Evolutionary conservation across 2,797 vertebrate species (phyloP).

Genomic region (Scleropages formosus): DNA sequence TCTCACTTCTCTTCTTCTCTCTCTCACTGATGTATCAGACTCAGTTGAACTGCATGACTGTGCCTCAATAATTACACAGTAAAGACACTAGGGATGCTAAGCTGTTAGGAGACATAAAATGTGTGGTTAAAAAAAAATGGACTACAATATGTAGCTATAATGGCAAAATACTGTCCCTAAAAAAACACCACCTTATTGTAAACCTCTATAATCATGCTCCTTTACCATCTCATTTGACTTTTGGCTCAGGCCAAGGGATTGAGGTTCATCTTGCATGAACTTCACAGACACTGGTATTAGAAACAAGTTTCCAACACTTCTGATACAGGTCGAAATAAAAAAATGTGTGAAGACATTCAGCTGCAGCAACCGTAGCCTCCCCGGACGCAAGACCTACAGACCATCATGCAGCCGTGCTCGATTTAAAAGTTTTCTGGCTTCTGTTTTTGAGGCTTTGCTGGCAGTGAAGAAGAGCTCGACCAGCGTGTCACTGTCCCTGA

Average conservation of each 20-base stretch:
- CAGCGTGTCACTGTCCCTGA: not conserved
- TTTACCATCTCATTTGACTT: not conserved
- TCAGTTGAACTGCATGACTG: slow-evolving; percentile 3
- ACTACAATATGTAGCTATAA: not conserved
- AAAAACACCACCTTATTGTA: not conserved
- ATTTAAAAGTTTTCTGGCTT: slow-evolving; percentile 12
- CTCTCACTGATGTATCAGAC: not conserved
- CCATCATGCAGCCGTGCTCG: not conserved
- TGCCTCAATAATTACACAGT: not conserved
- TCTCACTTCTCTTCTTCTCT: not conserved
- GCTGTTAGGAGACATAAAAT: not conserved
- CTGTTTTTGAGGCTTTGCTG: not conserved
- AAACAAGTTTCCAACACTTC: too few relatives aligned
- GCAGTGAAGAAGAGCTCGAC: not conserved
- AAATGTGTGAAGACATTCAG: not conserved
- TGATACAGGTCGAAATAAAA: too few relatives aligned
- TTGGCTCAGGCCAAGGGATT: too few relatives aligned
- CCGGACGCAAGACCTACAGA: not conserved
- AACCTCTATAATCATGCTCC: slow-evolving; percentile 4
- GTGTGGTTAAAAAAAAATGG: not conserved
- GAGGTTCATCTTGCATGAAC: too few relatives aligned
- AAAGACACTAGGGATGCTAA: not conserved
- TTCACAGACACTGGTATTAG: too few relatives aligned
- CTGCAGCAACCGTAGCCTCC: not conserved
- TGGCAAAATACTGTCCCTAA: not conserved